Conservation (phyloP, 2,797 vertebrate species). For the Poliocrania exsul region DNA sequence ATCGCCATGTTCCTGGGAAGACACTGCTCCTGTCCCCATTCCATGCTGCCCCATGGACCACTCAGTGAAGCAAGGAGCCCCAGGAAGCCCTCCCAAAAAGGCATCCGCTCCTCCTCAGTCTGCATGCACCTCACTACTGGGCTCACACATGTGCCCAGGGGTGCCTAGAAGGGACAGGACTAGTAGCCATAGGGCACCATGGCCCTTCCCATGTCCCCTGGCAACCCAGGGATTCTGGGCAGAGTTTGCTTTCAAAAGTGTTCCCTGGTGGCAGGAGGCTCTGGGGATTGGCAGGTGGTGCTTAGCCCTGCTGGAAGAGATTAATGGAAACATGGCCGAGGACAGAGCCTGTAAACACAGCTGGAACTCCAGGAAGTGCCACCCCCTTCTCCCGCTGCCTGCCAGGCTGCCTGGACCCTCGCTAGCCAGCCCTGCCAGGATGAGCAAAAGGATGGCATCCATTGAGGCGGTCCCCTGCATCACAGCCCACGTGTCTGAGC, state of each 20-base stretch:
- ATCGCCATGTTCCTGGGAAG: accelerated
- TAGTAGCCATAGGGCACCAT: accelerated
- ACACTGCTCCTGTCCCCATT: neutral
- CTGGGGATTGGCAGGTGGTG: neutral
- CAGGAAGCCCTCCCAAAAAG: accelerated
- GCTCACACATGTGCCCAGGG: accelerated
- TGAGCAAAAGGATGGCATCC: neutral
- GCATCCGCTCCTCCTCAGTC: neutral
- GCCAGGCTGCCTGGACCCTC: neutral
- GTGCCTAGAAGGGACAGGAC: neutral
- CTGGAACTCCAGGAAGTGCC: neutral
- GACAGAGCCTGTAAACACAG: constrained; percentile 19
- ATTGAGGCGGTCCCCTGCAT: accelerated
- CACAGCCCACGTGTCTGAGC: neutral
- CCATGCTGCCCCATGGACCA: accelerated
- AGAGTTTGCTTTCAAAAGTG: neutral
- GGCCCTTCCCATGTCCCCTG: neutral
- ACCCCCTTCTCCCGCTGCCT: neutral
- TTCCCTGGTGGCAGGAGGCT: neutral
- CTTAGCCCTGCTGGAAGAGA: neutral
- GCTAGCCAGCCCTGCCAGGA: neutral
- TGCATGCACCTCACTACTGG: neutral
- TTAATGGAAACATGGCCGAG: constrained; percentile 6
- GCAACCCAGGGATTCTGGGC: accelerated
- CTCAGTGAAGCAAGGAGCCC: neutral